Conservation (phyloP, 1,140 invertebrate genomes). For the Phocides pigmalion region DNA sequence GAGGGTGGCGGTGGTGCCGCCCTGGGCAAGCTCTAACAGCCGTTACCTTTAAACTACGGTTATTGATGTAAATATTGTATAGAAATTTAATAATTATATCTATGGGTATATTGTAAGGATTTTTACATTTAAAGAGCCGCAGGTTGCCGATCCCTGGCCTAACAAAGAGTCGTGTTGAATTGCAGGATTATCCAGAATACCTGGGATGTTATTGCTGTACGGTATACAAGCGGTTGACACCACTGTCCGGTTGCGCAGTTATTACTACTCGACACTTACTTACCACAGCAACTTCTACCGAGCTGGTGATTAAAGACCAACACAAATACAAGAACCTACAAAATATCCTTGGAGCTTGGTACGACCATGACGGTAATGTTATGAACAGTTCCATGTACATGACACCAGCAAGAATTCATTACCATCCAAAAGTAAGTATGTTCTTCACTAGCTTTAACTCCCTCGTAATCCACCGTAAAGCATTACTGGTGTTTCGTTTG, state of each 20-base stretch:
- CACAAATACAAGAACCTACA: constrained; percentile 35
- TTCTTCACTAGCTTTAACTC: no score
- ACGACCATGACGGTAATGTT: constrained; percentile 38
- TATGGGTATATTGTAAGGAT: no score
- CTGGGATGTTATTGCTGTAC: constrained; percentile 54
- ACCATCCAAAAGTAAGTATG: constrained; percentile 54
- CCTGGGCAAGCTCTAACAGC: no score
- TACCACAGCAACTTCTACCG: constrained; percentile 56
- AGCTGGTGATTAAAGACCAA: constrained; percentile 44
- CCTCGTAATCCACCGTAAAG: no score
- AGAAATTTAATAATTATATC: no score
- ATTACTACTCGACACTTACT: constrained; percentile 55
- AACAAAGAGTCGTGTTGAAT: no score
- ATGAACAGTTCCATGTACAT: constrained; percentile 53
- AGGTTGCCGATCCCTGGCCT: no score
- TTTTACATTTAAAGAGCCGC: no score
- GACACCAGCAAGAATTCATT: constrained; percentile 50
- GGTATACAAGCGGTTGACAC: constrained; percentile 43
- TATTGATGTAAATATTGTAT: no score
- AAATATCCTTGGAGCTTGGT: constrained; percentile 55
- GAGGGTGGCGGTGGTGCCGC: no score
- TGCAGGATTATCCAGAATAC: constrained; percentile 36
- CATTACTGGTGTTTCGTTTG: no score
- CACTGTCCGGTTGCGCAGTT: constrained; percentile 46
- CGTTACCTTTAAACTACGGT: no score